Base-by-base conservation (phyloP, 2,888 invertebrate species). In the Perizoma affinitatum region DNA sequence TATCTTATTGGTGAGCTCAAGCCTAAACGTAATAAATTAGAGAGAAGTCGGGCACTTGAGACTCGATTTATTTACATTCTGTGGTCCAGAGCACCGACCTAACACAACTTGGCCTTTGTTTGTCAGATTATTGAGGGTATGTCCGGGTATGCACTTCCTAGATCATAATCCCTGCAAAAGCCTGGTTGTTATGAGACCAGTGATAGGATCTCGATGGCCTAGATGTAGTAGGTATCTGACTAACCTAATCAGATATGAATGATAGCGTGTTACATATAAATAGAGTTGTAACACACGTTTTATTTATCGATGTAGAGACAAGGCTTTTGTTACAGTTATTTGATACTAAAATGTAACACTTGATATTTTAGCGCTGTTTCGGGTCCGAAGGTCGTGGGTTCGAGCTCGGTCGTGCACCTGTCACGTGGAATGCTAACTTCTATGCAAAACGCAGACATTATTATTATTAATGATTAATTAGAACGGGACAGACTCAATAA, bases 91-190 rank as follows among this genome's bases (percentile, higher is more conserved):
- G 49, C 53, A 49, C 43, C 41, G 53, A 58, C 61, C 62, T 41
- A 43, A 47, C 11, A 62, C 58, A 63, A 46, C 48, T 36, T 43
- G 48, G 22, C 55, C 58, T 53, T 55, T 63, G 62, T 62, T 7
- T 46, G 58, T 50, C n/a, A 49, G 56, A 56, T 46, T 57, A 52
- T 57, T 41, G 41, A 56, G 54, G 43, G 45, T 38, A 63, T 46
- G 52, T 63, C 63, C 63, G 58, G 58, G 58, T 49, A 10, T 11
- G 33, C 9, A 54, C 59, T 60, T 54, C 62, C 58, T 58, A 58
- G 57, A 54, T 58, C n/a, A 42, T 22, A 42, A 57, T 34, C 47
- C 52, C 40, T 49, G 41, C 50, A 36, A 51, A 48, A 55, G 52
- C 43, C 22, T 49, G 11, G 42, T 40, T 44, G 41, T 58, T 53